Evolutionary conservation across 1,140 invertebrate species (phyloP).

Genomic region (Mamestra configurata): DNA sequence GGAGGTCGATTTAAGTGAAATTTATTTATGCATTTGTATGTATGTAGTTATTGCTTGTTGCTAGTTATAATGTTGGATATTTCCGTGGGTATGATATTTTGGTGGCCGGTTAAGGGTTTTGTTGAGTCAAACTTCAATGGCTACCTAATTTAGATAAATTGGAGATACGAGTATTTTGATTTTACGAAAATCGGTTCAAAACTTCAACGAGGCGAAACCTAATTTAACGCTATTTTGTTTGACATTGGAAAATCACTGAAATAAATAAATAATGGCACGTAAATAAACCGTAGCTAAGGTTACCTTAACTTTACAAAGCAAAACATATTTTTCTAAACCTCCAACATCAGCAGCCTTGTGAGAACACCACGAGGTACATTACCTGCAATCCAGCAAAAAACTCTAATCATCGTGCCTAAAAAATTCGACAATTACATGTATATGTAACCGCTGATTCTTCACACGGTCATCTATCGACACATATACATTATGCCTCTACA

Average conservation of each 20-base stretch:
- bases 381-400: conserved; percentile 16
- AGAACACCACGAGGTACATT: background rate
- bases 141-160: no score
- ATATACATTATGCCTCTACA: conserved; percentile 51
- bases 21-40: conserved; percentile 68
- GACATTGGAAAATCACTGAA: background rate
- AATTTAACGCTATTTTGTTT: no score
- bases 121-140: background rate
- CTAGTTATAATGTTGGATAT: conserved; percentile 31
- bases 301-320: background rate
- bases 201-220: no score
- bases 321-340: conserved; percentile 4
- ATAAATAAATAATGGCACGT: background rate
- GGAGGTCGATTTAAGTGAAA: conserved; percentile 62
- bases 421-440: conserved; percentile 41
- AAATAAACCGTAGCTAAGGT: background rate
- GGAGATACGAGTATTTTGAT: no score
- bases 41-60: conserved; percentile 63
- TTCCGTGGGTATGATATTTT: conserved; percentile 16
- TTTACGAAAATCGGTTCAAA: no score
- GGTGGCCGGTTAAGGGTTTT: conserved; percentile 1
- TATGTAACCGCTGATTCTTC: conserved; percentile 38
- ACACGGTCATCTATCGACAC: conserved; percentile 12
- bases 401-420: conserved; percentile 14
- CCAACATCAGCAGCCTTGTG: conserved; percentile 17